phyloP scores from a whole-genome alignment of 2,888 invertebrate species.

The Tenthredo amoena region DNA sequence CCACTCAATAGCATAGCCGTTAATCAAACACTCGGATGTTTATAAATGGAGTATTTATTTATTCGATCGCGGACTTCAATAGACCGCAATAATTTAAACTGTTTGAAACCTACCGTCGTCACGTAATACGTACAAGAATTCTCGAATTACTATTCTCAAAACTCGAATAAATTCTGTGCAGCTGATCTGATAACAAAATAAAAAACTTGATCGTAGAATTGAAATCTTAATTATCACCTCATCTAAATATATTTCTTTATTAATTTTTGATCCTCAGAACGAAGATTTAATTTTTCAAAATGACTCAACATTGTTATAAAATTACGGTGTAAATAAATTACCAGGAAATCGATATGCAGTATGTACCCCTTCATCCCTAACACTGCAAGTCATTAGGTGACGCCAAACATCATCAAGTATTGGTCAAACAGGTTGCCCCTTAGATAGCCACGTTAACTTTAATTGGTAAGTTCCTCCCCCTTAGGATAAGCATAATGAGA shows the following conservation, averaged over 20 bases:
- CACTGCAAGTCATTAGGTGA: not conserved
- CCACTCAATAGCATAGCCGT: constrained; percentile 14
- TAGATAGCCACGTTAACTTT: constrained; percentile 12
- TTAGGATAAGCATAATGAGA: not conserved
- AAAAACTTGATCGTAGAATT: not conserved
- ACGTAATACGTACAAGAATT: constrained; percentile 6
- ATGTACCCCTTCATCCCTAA: not conserved
- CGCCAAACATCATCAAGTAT: not conserved
- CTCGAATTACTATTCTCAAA: constrained; percentile 29
- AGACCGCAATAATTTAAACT: constrained; percentile 31
- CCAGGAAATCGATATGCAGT: not conserved
- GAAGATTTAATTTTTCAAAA: not conserved
- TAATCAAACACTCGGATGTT: constrained; percentile 40
- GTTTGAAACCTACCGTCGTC: not conserved
- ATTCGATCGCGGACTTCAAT: constrained; percentile 28
- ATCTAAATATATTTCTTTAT: too few species aligned
- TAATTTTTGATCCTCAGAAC: too few species aligned
- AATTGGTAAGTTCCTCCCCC: constrained; percentile 23
- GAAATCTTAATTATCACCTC: not conserved
- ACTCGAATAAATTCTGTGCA: not conserved
- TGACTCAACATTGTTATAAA: not conserved
- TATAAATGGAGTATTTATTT: constrained; percentile 14
- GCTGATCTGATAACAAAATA: not conserved
- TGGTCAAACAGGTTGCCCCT: constrained; percentile 7
- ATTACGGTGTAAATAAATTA: not conserved